Percentiles rank a stretch among this genome's conserved stretches.
phyloP scores from a whole-genome alignment of 2,113 vertebrate species.

The Hypomesus transpacificus region DNA sequence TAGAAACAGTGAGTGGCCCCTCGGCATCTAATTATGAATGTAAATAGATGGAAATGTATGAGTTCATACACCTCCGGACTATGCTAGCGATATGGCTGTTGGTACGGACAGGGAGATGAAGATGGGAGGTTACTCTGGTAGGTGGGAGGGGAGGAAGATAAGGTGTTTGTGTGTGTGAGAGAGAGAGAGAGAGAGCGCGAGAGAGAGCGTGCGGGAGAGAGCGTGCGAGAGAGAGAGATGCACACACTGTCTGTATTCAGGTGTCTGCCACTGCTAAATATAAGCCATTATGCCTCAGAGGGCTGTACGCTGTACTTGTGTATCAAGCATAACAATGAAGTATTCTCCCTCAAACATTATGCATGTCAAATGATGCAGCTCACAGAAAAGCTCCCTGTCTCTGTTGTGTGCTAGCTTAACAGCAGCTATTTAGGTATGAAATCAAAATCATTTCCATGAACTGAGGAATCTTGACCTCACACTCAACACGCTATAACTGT shows the following conservation, averaged over 20 bases:
- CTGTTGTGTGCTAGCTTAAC: too few species aligned
- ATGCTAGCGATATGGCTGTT: slow-evolving; percentile 10
- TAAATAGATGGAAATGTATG: slow-evolving; percentile 53
- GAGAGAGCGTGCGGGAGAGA: too few species aligned
- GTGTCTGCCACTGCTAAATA: slow-evolving; percentile 4
- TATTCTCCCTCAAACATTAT: too few species aligned
- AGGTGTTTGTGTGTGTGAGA: slow-evolving; percentile 47
- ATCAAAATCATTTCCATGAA: too few species aligned
- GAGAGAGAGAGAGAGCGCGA: background rate
- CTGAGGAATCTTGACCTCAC: too few species aligned
- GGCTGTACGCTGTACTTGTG: slow-evolving; percentile 15
- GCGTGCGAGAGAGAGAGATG: too few species aligned
- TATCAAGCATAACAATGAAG: too few species aligned
- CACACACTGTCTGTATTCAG: too few species aligned
- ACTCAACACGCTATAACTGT: too few species aligned
- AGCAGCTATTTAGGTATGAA: too few species aligned
- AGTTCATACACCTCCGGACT: slow-evolving; percentile 38
- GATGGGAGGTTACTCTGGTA: slow-evolving; percentile 42
- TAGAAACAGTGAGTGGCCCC: slow-evolving; percentile 41
- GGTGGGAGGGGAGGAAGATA: slow-evolving; percentile 49
- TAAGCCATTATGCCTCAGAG: slow-evolving; percentile 51
- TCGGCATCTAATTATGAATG: slow-evolving; percentile 48
- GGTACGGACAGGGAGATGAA: slow-evolving; percentile 16
- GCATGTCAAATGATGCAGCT: too few species aligned
- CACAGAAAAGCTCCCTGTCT: too few species aligned